Evolutionary conservation across 2,888 invertebrate genomes (phyloP), one percentile per base, ranked within the genome.

Genomic region (Caenorhabditis drosophilae): DNA sequence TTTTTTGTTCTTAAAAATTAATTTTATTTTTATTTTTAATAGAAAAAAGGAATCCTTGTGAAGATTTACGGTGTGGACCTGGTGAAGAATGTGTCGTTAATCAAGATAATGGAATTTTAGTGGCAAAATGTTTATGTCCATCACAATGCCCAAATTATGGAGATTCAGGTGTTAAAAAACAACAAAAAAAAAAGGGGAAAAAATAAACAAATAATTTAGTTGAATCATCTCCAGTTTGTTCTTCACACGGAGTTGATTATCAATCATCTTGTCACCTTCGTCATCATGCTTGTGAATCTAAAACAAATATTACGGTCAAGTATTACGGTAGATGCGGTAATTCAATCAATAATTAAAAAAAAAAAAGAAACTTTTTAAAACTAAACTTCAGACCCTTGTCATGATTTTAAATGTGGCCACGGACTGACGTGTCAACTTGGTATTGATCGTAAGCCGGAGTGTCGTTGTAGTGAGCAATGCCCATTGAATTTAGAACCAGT

Each of bases 391-490:
- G 92, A 93, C 84, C 92, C 93, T 0, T 93, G 93, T 84, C 89
- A 89, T 76, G 89, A 89, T 40, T 89, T 91, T 38, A 89, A 89
- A 68, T 93, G 93, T 84, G 89, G 89, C 45, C 86, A 89, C 9
- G 90, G 90, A 50, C 90, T 92, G 83, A 89, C 90, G 71, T 94
- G 94, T 84, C 88, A 89, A 42, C 88, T 93, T 80, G 90, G 92
- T 86, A 88, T 89, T 25, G 89, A 89, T 57, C 92, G 93, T 1
- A 90, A 90, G 54, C 92, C 92, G 1, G 88, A 89, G 54, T 93
- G 92, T 84, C 89, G 90, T 73, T 94, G 93, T 84, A 90, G 91
- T 0, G 88, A 75, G 36, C 77, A 90, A 16, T 92, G 92, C 84
- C 92, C 93, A 83, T 90, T 91, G 50, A 58, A 82, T 70, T 84